A percentile compares a stretch with the other conserved stretches of the same genome.
These are phyloP conservation scores for Conomelus anceps DNA, from an alignment of 2,888 invertebrate species.

Conservation along the genomic window DNA sequence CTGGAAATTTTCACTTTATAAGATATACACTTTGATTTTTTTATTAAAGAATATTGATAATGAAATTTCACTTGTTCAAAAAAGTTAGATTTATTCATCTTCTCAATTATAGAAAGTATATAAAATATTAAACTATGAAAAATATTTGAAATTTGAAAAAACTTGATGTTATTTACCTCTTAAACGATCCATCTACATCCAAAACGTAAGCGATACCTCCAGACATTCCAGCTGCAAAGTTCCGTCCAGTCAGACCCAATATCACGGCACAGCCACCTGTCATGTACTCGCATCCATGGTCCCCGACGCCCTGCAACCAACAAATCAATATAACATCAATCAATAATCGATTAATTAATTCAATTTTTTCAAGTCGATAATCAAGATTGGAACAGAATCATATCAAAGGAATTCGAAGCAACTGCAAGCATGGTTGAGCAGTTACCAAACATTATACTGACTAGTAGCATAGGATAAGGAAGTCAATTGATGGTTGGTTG, in stretches of 20 bases:
- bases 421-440: too few species aligned
- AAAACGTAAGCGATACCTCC: slow-evolving; percentile 89
- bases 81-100: too few species aligned
- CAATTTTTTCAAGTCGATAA: too few species aligned
- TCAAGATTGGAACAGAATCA: background rate
- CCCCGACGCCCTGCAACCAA: slow-evolving; percentile 73
- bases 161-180: slow-evolving; percentile 45
- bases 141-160: background rate
- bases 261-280: slow-evolving; percentile 89
- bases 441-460: too few species aligned
- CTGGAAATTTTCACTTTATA: too few species aligned
- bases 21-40: too few species aligned
- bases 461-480: too few species aligned
- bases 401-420: background rate
- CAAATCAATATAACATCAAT: background rate
- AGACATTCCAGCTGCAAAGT: slow-evolving; percentile 99
- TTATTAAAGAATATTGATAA: too few species aligned
- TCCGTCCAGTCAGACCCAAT: slow-evolving; percentile 89
- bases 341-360: background rate
- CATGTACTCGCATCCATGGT: slow-evolving; percentile 99
- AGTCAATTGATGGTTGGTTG: too few species aligned
- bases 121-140: too few species aligned
- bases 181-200: slow-evolving; percentile 79
- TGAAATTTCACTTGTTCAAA: too few species aligned
- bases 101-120: too few species aligned